These are phyloP conservation scores for Columba guinea DNA, from an alignment of 2,797 vertebrate species.

Conservation along the genomic window DNA sequence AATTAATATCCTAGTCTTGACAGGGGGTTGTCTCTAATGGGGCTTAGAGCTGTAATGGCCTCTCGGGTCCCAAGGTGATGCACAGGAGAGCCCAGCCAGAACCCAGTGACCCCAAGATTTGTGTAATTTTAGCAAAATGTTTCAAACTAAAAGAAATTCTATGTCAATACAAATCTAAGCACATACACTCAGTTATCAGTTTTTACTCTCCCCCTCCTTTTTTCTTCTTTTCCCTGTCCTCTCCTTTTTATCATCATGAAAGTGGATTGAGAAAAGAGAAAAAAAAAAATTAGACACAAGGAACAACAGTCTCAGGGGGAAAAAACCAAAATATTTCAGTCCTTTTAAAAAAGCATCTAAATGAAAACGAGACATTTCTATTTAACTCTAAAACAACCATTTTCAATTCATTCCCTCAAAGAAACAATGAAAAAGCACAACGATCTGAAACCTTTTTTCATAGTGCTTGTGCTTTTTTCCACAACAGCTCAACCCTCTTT, in stretches of 20 bases:
- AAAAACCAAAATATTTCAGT: background rate
- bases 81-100: background rate
- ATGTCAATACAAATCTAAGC: background rate
- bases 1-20: background rate
- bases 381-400: background rate
- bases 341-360: background rate
- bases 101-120: background rate
- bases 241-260: background rate
- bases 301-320: background rate
- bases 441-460: background rate
- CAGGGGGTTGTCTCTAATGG: background rate
- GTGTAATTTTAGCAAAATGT: background rate
- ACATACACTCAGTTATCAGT: background rate
- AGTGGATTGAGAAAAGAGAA: background rate
- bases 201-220: background rate
- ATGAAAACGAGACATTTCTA: background rate
- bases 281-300: background rate
- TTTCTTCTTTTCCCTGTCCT: background rate
- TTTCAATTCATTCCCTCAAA: background rate
- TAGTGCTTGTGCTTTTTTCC: rapidly evolving
- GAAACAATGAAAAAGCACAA: background rate
- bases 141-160: background rate
- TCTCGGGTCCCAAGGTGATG: background rate
- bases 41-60: background rate
- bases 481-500: background rate